Percentiles rank a stretch among this genome's conserved stretches.
Evolutionary conservation across 2,888 invertebrate genomes (phyloP).

Genomic region (Polylopha cassiicola): DNA sequence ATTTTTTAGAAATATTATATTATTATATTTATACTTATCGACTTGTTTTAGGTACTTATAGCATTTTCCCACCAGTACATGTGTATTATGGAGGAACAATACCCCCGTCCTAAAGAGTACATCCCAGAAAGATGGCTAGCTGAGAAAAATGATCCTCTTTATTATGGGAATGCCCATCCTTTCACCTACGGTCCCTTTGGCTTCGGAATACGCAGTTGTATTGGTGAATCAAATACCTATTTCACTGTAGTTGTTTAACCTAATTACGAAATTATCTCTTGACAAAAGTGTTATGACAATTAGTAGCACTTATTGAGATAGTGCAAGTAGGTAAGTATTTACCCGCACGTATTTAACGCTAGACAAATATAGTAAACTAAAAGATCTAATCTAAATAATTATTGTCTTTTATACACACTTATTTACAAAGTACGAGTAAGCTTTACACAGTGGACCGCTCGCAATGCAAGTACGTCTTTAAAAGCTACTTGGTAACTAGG

Average conservation of each 20-base stretch:
- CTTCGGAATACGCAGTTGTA: slow-evolving; percentile 81
- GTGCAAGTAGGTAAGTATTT: too few species aligned
- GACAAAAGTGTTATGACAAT: too few species aligned
- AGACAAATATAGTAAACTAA: too few species aligned
- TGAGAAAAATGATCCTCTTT: slow-evolving; percentile 49
- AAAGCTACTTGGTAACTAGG: too few species aligned
- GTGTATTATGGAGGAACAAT: slow-evolving; percentile 80
- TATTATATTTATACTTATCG: not conserved
- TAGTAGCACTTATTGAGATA: too few species aligned
- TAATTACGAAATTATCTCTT: not conserved
- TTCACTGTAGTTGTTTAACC: not conserved
- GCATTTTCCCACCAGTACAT: slow-evolving; percentile 76
- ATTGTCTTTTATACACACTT: too few species aligned
- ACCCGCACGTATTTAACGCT: too few species aligned
- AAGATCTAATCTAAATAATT: too few species aligned
- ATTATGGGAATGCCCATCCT: slow-evolving; percentile 72
- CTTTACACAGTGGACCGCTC: too few species aligned
- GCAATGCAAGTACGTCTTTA: too few species aligned
- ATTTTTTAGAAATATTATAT: too few species aligned
- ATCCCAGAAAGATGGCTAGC: slow-evolving; percentile 86
- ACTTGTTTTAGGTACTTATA: slow-evolving; percentile 2
- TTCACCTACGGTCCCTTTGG: slow-evolving; percentile 82
- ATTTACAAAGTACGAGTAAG: too few species aligned
- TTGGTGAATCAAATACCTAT: slow-evolving; percentile 60
- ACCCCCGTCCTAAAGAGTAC: slow-evolving; percentile 78